phyloP scores from a whole-genome alignment of 2,113 vertebrate species.

The Tylochromis polylepis region DNA sequence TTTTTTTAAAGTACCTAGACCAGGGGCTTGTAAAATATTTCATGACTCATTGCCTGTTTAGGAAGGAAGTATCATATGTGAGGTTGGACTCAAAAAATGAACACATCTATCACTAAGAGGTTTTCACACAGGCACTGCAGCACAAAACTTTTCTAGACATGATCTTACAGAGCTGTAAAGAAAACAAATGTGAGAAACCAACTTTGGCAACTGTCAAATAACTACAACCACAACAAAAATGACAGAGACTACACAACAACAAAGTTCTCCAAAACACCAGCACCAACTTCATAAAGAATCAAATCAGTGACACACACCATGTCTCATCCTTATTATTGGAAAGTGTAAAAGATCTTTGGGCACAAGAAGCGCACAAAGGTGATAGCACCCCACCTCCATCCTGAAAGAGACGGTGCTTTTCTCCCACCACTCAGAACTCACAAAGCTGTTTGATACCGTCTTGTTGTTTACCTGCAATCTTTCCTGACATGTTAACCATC shows the following conservation, averaged over 20 bases:
- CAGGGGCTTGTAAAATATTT: not conserved
- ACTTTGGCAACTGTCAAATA: not conserved
- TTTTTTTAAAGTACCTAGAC: not conserved
- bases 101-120: not conserved
- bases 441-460: not conserved
- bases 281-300: not conserved
- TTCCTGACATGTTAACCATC: not conserved
- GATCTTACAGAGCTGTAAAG: not conserved
- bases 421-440: not conserved
- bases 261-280: too few species aligned
- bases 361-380: not conserved
- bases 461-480: not conserved
- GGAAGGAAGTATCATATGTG: not conserved
- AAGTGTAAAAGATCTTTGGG: not conserved
- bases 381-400: not conserved
- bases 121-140: not conserved
- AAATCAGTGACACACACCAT: not conserved
- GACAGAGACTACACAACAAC: too few species aligned
- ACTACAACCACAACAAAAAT: not conserved
- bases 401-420: not conserved
- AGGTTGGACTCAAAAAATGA: not conserved
- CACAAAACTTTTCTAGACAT: not conserved
- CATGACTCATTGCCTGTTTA: not conserved
- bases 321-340: not conserved
- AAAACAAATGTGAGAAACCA: not conserved